phyloP scores from a whole-genome alignment of 2,888 invertebrate species.

The Andrena praecox region DNA sequence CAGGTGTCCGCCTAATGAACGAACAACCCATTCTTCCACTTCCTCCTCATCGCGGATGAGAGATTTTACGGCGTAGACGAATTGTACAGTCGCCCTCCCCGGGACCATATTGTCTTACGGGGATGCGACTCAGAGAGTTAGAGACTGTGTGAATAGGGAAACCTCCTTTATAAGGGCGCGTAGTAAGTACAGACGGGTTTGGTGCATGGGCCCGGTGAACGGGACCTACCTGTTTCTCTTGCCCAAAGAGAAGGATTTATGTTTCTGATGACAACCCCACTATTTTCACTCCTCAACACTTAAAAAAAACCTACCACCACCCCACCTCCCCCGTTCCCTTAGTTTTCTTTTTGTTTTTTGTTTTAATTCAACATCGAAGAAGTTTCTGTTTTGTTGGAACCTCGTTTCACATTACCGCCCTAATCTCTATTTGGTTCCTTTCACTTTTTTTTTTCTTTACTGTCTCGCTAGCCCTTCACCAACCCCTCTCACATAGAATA shows the following conservation, averaged over 20 bases:
- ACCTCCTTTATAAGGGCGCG: constrained; percentile 75
- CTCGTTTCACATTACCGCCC: constrained; percentile 29
- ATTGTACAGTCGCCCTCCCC: constrained; percentile 58
- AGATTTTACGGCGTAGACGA: constrained; percentile 66
- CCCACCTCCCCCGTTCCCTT: constrained; percentile 17
- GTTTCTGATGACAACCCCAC: constrained; percentile 39
- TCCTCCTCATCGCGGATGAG: constrained; percentile 70
- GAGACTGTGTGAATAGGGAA: constrained; percentile 68
- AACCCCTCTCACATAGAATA: constrained; percentile 74
- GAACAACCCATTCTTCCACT: constrained; percentile 64
- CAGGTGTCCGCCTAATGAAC: constrained; percentile 37
- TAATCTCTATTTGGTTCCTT: constrained; percentile 26
- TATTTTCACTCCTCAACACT: constrained; percentile 29
- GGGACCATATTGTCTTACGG: constrained; percentile 34
- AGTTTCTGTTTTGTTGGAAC: constrained; percentile 46
- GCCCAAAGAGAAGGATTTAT: constrained; percentile 67
- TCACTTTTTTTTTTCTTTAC: constrained; percentile 39
- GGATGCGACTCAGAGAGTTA: constrained; percentile 63
- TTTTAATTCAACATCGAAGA: constrained; percentile 5
- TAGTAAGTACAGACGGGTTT: constrained; percentile 83
- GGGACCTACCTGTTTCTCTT: constrained; percentile 67
- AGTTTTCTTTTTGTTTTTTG: background rate
- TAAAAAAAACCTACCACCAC: constrained; percentile 11
- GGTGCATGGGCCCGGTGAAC: constrained; percentile 80
- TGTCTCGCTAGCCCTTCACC: constrained; percentile 72